Percentiles rank a stretch among this genome's conserved stretches.
Evolutionary conservation across 2,113 vertebrate genomes (phyloP).

Genomic region (Panthera tigris): DNA sequence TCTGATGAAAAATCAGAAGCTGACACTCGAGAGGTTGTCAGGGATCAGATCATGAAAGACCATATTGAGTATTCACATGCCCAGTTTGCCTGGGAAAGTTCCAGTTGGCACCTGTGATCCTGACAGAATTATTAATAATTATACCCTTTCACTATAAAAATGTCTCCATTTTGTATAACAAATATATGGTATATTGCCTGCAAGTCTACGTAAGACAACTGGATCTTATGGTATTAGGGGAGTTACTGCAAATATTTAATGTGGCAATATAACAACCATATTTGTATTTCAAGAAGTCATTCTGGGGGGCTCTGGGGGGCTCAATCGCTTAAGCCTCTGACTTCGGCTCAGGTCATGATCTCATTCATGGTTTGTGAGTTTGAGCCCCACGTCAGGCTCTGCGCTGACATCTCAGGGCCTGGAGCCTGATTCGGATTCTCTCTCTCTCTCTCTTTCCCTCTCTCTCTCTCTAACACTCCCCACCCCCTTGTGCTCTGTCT

Average conservation of each 20-base stretch:
- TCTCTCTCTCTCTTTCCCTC: too few relatives aligned
- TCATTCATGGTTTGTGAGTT: too few relatives aligned
- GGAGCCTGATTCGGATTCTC: too few relatives aligned
- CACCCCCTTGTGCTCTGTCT: too few relatives aligned
- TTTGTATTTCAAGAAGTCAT: not conserved
- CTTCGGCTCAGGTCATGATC: too few relatives aligned
- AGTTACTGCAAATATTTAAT: not conserved
- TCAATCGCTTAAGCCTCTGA: too few relatives aligned
- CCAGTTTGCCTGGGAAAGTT: conserved; percentile 16
- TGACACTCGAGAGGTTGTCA: not conserved
- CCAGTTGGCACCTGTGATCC: not conserved
- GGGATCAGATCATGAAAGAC: not conserved
- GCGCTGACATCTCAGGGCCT: too few relatives aligned
- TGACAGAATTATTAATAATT: not conserved
- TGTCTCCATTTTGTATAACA: not conserved
- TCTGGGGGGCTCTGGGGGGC: not conserved
- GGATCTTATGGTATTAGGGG: not conserved
- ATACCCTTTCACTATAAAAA: not conserved
- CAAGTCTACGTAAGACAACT: not conserved
- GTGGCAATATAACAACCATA: not conserved
- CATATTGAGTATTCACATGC: conserved; percentile 11
- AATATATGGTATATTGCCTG: not conserved
- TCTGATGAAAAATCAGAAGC: not conserved
- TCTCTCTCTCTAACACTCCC: too few relatives aligned
- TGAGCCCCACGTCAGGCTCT: too few relatives aligned